Conservation (phyloP, 2,797 vertebrate genomes). For the Thripadectes ignobilis region DNA sequence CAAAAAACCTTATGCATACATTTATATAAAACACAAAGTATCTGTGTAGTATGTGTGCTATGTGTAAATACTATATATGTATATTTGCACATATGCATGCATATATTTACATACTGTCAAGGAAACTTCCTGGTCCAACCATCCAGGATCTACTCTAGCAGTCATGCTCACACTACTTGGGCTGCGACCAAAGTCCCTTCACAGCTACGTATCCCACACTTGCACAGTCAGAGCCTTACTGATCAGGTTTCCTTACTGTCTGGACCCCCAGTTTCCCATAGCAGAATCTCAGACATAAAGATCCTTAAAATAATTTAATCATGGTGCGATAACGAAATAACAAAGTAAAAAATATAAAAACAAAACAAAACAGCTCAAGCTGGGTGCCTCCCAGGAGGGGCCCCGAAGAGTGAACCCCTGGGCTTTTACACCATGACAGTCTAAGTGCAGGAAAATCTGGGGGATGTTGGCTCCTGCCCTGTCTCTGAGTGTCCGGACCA, state of each 20-base stretch:
- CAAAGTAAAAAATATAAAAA: neutral
- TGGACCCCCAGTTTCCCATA: neutral
- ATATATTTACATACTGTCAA: neutral
- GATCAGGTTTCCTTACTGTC: neutral
- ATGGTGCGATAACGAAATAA: neutral
- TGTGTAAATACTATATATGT: neutral
- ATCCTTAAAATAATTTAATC: neutral
- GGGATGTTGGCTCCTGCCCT: neutral
- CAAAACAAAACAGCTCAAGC: neutral
- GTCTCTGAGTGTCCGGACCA: neutral
- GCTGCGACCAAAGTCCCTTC: fast-evolving
- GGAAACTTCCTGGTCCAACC: neutral
- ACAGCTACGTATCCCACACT: neutral
- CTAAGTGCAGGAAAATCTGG: neutral
- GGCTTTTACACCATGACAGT: neutral
- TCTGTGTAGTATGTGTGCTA: neutral
- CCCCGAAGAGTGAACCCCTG: neutral
- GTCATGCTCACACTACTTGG: neutral
- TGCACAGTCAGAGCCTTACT: neutral
- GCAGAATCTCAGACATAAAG: neutral
- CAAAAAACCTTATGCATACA: neutral
- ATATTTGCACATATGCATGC: neutral
- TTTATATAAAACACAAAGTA: neutral
- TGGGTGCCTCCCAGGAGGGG: neutral
- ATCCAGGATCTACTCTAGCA: neutral